Base-by-base conservation (phyloP, 1,140 invertebrate species). In the Pristionchus pacificus region DNA sequence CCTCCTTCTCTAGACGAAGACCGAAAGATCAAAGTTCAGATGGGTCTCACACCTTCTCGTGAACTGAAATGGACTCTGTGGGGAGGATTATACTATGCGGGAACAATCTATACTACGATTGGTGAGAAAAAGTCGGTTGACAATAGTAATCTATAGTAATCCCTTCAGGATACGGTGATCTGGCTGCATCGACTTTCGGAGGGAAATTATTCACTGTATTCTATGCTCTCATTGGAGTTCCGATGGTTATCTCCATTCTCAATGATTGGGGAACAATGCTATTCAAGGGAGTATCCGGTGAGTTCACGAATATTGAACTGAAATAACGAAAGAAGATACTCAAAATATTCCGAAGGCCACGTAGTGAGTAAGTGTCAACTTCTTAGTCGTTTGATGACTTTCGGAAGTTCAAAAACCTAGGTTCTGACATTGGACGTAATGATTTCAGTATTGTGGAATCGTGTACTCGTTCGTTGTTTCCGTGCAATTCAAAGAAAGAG, bases 231-330 rank as follows among this genome's bases (percentile, higher is more conserved):
- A 60, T 76, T 61, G 75, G 75, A 25, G 76, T 76, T 32, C 75
- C 75, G 0, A 60, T 76, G 13, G 72, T 76, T 29, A 76, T 76
- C 60, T 76, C 76, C n/a, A 71, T 76, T 10, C 58, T 76, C 27
- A 76, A 75, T 27, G 75, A 76, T 32, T 76, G 75, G 75, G 75
- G 75, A 24, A 75, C 76, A 15, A 32, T 76, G 57, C 57, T 76
- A n/a, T 76, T 76, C 60, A 31, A 72, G 15, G n/a, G 57, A 15
- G 60, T 76, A 10, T 49, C 76, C 24, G 19, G 74, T 74, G 27
- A 57, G 69, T 75, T 73, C 38, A 49, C n/a, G n/a, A n/a, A n/a
- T n/a, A n/a, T n/a, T n/a, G n/a, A n/a, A n/a, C n/a, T n/a, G n/a
- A n/a, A n/a, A n/a, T n/a, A n/a, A n/a, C n/a, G n/a, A n/a, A n/a